Base-by-base conservation (phyloP, 2,797 vertebrate genomes). In the Parauchenoglanis punctatus region DNA sequence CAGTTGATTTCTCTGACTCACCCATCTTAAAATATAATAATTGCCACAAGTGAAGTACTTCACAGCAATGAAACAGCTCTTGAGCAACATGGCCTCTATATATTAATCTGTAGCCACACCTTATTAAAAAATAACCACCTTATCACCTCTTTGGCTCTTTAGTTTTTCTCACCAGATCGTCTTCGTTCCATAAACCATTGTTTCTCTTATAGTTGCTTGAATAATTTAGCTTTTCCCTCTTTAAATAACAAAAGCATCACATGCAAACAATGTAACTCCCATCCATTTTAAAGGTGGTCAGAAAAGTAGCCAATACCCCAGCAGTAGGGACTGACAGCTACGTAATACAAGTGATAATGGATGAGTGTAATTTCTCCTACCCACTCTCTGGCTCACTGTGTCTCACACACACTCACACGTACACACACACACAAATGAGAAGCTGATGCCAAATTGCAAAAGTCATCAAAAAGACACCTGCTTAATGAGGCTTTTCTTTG, bases 381-480 rank as follows among this genome's bases (percentile, higher is more conserved):
- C n/a, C 35, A 77, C 61, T 40, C 78, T 81, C 63, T 83, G 54
- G 73, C 77, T 85, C 87, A 80, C 80, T 83, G 67, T 76, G 58
- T 58, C 80, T 76, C 44, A 76, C 77, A 84, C 83, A 67, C 78
- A 87, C 85, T 88, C 72, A 88, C 83, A 8, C 63, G 77, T 52
- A 61, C 83, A 85, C 54, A 86, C 49, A 73, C 68, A 58, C 15
- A 31, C 49, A 52, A 40, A 61, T 84, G 58, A 76, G 40, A 83
- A 59, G 78, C 63, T 81, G 31, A 49, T 68, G n/a, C 83, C 75
- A 91, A 92, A 86, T 13, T 82, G 65, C 46, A 25, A 91, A 91
- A 90, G 90, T 89, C 82, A 92, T 93, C 89, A 92, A 92, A 93
- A 85, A 90, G 46, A 17, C 91, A 91, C 89, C 87, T 88, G 91